Evolutionary conservation across 1,140 invertebrate genomes (phyloP), one percentile per base, ranked within the genome.

Genomic region (Diplogasteroides magnus): DNA sequence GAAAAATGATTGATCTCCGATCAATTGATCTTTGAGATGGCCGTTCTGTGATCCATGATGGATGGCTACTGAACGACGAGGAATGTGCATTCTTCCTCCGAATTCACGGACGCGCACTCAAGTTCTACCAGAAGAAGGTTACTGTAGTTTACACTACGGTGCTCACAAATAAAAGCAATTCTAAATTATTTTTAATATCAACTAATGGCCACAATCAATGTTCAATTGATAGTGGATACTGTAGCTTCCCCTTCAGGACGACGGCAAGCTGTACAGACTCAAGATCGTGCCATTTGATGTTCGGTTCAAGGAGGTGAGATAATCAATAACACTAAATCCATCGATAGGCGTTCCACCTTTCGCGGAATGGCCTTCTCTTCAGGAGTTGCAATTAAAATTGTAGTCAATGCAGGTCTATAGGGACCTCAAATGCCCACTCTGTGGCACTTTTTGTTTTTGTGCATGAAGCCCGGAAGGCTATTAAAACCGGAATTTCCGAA

Each of bases 51-150:
- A 61, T 75, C 28, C 29, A 37, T 13, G 74, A 75, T 32, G 74
- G 74, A 2, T 75, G 74, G 74, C 63, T 75, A 15, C n/a, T 59
- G 37, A 57, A 68, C 31, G 28, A 61, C 2, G 60, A 74, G 28
- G 69, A 75, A 29, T 31, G 37, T 62, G 74, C 67, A 15, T 64
- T 75, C 15, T 64, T 65, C 31, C 62, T 75, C 23, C 57, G 73
- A 25, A 67, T 75, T 56, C 68, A 75, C 55, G 74, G 74, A 19
- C 67, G 74, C 15, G 74, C 74, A 19, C 62, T 75, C 11, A 75
- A 75, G 31, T 75, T 75, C 61, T 75, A 66, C 56, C 63, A 76
- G 13, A 64, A 67, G 31, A 61, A 56, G 13, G 66, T 62, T n/a
- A 29, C n/a, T n/a, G n/a, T n/a, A n/a, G n/a, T n/a, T n/a, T n/a